Evolutionary conservation across 1,140 invertebrate species (phyloP).

Genomic region (Galendromus occidentalis): DNA sequence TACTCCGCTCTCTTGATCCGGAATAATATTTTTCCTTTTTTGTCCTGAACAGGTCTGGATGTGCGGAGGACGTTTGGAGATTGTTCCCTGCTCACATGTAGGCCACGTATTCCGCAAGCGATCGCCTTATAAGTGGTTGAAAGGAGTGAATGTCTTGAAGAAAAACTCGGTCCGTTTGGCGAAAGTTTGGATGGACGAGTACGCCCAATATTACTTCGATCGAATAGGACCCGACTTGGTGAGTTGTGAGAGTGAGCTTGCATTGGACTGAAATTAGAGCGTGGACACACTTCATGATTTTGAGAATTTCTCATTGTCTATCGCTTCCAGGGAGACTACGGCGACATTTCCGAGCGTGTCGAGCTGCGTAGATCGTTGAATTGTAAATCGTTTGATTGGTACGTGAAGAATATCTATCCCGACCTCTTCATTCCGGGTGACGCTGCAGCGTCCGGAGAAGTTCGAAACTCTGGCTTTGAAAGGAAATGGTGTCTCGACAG

Average conservation of each 20-base stretch:
- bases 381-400: slow-evolving; percentile 31
- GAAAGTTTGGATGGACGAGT: slow-evolving; percentile 90
- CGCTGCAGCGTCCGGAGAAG: slow-evolving; percentile 14
- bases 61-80: slow-evolving; percentile 79
- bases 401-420: slow-evolving; percentile 29
- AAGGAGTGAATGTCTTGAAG: slow-evolving; percentile 18
- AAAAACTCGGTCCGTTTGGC: slow-evolving; percentile 53
- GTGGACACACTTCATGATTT: slow-evolving; percentile 11
- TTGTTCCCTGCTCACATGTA: slow-evolving; percentile 75
- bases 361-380: slow-evolving; percentile 25
- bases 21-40: too few relatives aligned
- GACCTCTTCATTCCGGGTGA: slow-evolving; percentile 24
- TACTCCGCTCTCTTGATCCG: too few relatives aligned
- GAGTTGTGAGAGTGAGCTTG: slow-evolving; percentile 41
- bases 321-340: slow-evolving; percentile 16
- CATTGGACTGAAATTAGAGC: slow-evolving; percentile 54
- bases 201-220: slow-evolving; percentile 66
- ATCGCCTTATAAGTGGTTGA: slow-evolving; percentile 51
- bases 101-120: slow-evolving; percentile 75
- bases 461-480: neutral
- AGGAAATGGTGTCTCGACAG: neutral
- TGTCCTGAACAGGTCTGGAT: slow-evolving; percentile 76
- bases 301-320: slow-evolving; percentile 18
- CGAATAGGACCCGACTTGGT: slow-evolving; percentile 24
- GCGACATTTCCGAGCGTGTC: slow-evolving; percentile 25